Conservation (phyloP, 2,797 vertebrate genomes). For the Microhierax caerulescens region DNA sequence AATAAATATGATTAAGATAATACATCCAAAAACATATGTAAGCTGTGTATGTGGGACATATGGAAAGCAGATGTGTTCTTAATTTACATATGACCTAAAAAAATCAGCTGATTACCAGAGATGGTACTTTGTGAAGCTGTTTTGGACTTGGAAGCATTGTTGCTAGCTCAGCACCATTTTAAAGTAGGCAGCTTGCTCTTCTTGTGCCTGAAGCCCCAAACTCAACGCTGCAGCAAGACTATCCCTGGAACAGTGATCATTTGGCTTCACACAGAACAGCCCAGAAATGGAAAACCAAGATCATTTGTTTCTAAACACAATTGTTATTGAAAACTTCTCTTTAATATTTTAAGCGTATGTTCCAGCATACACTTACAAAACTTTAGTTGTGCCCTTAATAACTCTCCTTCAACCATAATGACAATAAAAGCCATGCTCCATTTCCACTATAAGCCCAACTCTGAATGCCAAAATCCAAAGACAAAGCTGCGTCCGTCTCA, state of each 20-base stretch:
- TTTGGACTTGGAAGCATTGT: slow-evolving; percentile 30
- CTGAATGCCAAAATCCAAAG: neutral
- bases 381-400: neutral
- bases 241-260: neutral
- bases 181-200: slow-evolving; percentile 18
- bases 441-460: neutral
- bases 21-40: slow-evolving; percentile 88
- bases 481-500: neutral
- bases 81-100: slow-evolving; percentile 70
- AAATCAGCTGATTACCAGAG: slow-evolving; percentile 73
- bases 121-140: slow-evolving; percentile 59
- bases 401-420: neutral
- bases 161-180: slow-evolving; percentile 66
- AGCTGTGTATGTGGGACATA: slow-evolving; percentile 81
- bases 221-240: neutral
- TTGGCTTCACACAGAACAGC: neutral
- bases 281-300: slow-evolving; percentile 26
- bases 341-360: neutral
- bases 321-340: slow-evolving; percentile 4
- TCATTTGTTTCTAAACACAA: slow-evolving; percentile 27
- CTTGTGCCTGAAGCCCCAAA: neutral
- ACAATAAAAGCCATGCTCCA: neutral
- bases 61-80: slow-evolving; percentile 89
- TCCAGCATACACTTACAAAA: neutral
- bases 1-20: slow-evolving; percentile 93